These are phyloP conservation scores for Sturnira hondurensis DNA, from an alignment of 2,113 vertebrate genomes.

Conservation along the genomic window DNA sequence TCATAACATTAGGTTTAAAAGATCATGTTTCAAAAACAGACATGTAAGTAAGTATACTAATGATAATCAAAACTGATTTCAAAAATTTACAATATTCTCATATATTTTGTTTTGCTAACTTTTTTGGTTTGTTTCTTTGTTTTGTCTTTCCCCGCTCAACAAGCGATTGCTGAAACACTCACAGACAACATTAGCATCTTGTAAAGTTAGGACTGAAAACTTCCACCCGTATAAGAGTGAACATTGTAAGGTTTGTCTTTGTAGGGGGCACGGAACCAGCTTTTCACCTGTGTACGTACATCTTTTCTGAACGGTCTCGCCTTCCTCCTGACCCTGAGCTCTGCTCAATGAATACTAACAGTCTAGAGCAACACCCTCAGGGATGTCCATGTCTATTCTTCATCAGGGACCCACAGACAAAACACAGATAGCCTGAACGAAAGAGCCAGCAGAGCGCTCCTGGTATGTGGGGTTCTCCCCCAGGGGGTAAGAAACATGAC, in stretches of 20 bases:
- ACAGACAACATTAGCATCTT: neutral
- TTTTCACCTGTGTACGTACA: neutral
- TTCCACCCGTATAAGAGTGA: neutral
- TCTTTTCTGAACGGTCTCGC: neutral
- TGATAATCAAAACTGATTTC: neutral
- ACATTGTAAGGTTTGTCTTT: neutral
- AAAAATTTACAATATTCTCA: neutral
- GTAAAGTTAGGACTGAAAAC: neutral
- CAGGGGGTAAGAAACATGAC: neutral
- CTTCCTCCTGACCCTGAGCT: neutral
- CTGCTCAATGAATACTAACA: neutral
- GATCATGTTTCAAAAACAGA: neutral
- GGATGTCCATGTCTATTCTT: neutral
- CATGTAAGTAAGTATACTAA: neutral
- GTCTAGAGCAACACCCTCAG: neutral
- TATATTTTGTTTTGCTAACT: neutral
- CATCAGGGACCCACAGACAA: constrained; percentile 28
- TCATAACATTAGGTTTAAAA: neutral
- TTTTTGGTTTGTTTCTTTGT: neutral
- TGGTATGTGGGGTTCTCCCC: neutral
- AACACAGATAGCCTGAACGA: neutral
- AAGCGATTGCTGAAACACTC: neutral
- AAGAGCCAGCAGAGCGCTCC: neutral
- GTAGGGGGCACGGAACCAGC: neutral
- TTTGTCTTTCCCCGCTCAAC: neutral